These are phyloP conservation scores for Rutpela maculata DNA, from an alignment of 2,888 invertebrate species.

Conservation along the genomic window DNA sequence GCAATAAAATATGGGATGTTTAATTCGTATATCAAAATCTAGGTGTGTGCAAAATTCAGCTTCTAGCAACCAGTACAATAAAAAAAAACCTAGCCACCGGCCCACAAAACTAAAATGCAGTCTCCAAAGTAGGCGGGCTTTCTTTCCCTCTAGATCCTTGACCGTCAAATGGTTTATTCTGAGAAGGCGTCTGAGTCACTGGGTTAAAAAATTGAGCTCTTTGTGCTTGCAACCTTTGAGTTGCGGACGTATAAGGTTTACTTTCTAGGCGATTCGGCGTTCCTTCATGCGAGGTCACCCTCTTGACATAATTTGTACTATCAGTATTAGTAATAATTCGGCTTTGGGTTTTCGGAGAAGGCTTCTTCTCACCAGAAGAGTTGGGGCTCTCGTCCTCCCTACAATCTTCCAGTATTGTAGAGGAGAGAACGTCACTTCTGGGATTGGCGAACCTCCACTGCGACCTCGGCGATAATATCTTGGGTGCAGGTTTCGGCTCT, in stretches of 20 bases:
- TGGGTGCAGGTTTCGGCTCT: slow-evolving; percentile 71
- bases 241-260: slow-evolving; percentile 56
- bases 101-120: slow-evolving; percentile 74
- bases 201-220: slow-evolving; percentile 78
- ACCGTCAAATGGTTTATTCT: slow-evolving; percentile 51
- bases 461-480: slow-evolving; percentile 82
- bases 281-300: too few relatives aligned
- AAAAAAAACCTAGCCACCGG: too few relatives aligned
- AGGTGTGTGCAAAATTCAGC: too few relatives aligned
- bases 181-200: slow-evolving; percentile 43
- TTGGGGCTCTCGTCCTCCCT: slow-evolving; percentile 85
- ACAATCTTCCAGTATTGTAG: slow-evolving; percentile 90
- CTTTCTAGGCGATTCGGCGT: slow-evolving; percentile 44
- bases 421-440: slow-evolving; percentile 88
- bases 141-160: slow-evolving; percentile 57
- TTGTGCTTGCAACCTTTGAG: slow-evolving; percentile 78
- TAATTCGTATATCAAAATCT: too few relatives aligned
- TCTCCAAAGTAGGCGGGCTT: slow-evolving; percentile 78
- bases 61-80: too few relatives aligned
- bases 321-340: slow-evolving; percentile 11
- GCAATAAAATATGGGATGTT: too few relatives aligned
- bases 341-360: slow-evolving; percentile 25
- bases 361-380: slow-evolving; percentile 77
- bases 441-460: slow-evolving; percentile 85
- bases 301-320: slow-evolving; percentile 49